These are phyloP conservation scores for Uria lomvia DNA, from an alignment of 2,113 vertebrate genomes.

Conservation along the genomic window DNA sequence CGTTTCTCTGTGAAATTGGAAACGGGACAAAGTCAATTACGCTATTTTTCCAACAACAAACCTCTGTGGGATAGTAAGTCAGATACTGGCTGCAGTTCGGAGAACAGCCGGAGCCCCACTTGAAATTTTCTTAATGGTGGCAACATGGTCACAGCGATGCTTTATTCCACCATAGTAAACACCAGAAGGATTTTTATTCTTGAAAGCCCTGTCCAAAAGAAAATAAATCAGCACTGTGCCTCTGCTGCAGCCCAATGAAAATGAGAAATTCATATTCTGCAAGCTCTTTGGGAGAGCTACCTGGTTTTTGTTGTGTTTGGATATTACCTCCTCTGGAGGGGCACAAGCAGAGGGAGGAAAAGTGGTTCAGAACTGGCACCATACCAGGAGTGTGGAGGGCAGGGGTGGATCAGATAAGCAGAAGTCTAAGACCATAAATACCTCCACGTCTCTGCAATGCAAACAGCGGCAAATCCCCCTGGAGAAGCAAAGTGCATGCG, in stretches of 20 bases:
- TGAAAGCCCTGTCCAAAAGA: background rate
- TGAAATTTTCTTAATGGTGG: background rate
- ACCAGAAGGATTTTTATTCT: background rate
- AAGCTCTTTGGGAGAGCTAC: background rate
- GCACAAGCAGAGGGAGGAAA: background rate
- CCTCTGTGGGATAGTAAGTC: slow-evolving; percentile 18
- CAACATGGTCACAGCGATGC: background rate
- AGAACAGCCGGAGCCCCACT: background rate
- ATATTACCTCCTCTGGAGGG: background rate
- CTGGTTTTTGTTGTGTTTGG: background rate
- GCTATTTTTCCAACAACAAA: slow-evolving; percentile 25
- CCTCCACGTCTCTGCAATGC: background rate
- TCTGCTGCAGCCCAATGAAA: background rate
- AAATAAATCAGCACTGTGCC: background rate
- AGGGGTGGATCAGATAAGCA: slow-evolving; percentile 39
- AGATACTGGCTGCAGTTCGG: background rate
- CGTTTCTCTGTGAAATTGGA: slow-evolving; percentile 23
- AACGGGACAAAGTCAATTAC: slow-evolving; percentile 30
- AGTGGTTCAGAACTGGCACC: background rate
- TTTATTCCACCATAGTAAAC: background rate
- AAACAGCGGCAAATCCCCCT: background rate
- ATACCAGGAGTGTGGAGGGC: background rate
- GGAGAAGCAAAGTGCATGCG: background rate
- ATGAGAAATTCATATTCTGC: background rate
- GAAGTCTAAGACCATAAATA: slow-evolving; percentile 27